Conservation (phyloP, 2,888 invertebrate species). For the Athalia rosae region DNA sequence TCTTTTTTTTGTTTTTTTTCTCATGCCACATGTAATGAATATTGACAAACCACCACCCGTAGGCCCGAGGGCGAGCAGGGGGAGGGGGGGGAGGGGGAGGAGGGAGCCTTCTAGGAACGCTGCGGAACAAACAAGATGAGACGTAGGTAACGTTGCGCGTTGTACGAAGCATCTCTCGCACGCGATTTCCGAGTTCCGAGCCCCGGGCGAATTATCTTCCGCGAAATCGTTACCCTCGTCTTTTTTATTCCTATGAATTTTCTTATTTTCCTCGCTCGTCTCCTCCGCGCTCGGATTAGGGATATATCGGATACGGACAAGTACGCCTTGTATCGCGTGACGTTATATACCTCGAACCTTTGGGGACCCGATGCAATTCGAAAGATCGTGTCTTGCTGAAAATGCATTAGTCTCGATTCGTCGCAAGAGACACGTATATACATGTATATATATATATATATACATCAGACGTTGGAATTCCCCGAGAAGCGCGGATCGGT, state of each 20-base stretch:
- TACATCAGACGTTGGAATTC: conserved; percentile 32
- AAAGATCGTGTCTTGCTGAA: conserved; percentile 59
- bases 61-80: conserved; percentile 36
- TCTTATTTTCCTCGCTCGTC: conserved; percentile 18
- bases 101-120: conserved; percentile 55
- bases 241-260: conserved; percentile 14
- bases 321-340: too few species aligned
- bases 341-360: too few species aligned
- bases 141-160: conserved; percentile 50
- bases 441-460: background rate
- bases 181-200: conserved; percentile 51
- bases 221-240: conserved; percentile 46
- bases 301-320: background rate
- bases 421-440: conserved; percentile 52
- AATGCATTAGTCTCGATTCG: conserved; percentile 66
- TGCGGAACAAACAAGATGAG: conserved; percentile 64
- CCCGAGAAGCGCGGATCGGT: conserved; percentile 49
- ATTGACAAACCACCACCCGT: conserved; percentile 60
- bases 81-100: conserved; percentile 54
- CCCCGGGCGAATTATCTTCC: conserved; percentile 56
- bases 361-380: conserved; percentile 54
- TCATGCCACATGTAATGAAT: conserved; percentile 61
- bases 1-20: conserved; percentile 44
- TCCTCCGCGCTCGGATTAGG: background rate
- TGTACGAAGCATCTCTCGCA: conserved; percentile 10